phyloP scores from a whole-genome alignment of 2,888 invertebrate species.

The Stramonita haemastoma region DNA sequence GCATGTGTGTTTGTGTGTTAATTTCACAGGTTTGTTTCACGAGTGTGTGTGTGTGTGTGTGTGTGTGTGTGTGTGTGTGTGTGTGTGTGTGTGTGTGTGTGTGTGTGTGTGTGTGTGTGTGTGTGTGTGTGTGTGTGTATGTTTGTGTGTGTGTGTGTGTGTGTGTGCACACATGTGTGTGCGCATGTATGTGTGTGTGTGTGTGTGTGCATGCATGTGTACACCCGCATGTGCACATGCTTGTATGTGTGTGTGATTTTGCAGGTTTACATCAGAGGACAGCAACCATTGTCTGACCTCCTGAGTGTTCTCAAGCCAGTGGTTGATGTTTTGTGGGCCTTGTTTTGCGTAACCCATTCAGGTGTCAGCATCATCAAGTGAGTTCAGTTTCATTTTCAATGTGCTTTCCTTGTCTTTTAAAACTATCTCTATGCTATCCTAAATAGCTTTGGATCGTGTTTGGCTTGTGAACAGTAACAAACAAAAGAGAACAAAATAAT shows the following conservation, averaged over 20 bases:
- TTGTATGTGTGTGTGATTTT: background rate
- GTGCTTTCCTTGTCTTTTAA: background rate
- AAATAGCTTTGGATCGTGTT: too few species aligned
- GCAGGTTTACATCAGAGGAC: conserved; percentile 63
- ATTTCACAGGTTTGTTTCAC: too few species aligned
- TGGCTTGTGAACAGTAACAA: too few species aligned
- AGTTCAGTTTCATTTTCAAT: background rate
- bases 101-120: too few species aligned
- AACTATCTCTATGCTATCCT: background rate
- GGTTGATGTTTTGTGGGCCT: conserved; percentile 56
- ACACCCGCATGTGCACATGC: background rate
- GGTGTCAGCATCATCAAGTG: conserved; percentile 65
- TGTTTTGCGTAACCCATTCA: conserved; percentile 55
- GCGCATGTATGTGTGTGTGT: background rate
- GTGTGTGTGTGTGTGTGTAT: too few species aligned
- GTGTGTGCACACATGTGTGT: background rate
- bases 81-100: too few species aligned
- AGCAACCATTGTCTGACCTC: conserved; percentile 55
- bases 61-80: too few species aligned
- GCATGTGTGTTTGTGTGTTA: too few species aligned
- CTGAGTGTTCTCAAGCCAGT: conserved; percentile 53
- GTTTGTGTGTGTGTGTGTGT: background rate
- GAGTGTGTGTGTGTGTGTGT: too few species aligned
- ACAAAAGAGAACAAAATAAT: too few species aligned
- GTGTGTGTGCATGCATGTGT: background rate